Base-by-base conservation (phyloP, 1,140 invertebrate species). In the Whitmania pigra region DNA sequence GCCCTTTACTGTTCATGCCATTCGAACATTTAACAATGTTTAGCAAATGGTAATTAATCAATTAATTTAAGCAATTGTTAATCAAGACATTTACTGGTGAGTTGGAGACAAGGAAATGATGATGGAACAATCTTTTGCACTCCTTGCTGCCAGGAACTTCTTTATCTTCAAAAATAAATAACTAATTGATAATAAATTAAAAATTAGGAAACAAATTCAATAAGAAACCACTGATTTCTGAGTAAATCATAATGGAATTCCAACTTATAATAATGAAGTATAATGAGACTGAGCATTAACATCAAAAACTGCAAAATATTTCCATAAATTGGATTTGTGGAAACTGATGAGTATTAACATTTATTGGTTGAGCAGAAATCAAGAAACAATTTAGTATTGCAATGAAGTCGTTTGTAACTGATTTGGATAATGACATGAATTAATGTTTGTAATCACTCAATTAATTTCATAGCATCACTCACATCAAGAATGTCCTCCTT, bases 91-190 rank as follows among this genome's bases (percentile, higher is more conserved):
- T 63, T 63, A 63, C 57, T 63, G 22, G 57, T 22, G 29, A 7
- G 9, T 63, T n/a, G 57, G 29, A 7, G 57, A 3, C 29, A 63
- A 63, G 13, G 57, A 63, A 22, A 63, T 31, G 22, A 63, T 63
- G 57, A 63, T 63, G 29, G 57, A 63, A n/a, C 57, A 63, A n/a
- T 63, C 57, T n/a, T 63, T 63, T 22, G 57, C 57, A 63, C 57
- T 63, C 11, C 57, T 63, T 22, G 57, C 57, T 18, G 57, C 29
- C 57, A 63, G 29, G 20, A 63, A 63, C 20, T n/a, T 63, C 18
- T 63, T 63, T 22, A 63, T n/a, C 57, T 63, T 49, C 43, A 49
- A 17, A n/a, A n/a, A n/a, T n/a, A n/a, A n/a, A n/a, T n/a, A n/a
- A n/a, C n/a, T n/a, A n/a, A n/a, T n/a, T n/a, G n/a, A n/a, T n/a